A percentile compares a stretch with the other conserved stretches of the same genome.
phyloP scores from a whole-genome alignment of 2,797 vertebrate genomes.

The Acipenser oxyrinchus region DNA sequence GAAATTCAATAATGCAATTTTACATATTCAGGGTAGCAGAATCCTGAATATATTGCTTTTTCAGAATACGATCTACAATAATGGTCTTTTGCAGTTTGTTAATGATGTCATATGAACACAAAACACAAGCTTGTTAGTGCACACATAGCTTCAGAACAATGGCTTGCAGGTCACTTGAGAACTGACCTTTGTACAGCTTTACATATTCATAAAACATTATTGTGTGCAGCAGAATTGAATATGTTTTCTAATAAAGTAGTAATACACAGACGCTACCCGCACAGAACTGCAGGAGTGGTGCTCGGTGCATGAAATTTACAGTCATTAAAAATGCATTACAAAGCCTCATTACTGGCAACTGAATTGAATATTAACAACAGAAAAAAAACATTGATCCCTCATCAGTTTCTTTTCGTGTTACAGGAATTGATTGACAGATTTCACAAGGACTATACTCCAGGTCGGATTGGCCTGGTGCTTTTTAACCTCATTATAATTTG shows the following conservation, averaged over 20 bases:
- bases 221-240: background rate
- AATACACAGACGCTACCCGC: too few species aligned
- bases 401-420: too few species aligned
- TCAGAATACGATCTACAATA: background rate
- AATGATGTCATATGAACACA: slow-evolving; percentile 1
- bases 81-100: slow-evolving; percentile 5
- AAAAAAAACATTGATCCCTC: too few species aligned
- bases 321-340: too few species aligned
- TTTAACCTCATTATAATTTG: too few species aligned
- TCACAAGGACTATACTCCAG: too few species aligned
- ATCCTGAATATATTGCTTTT: background rate
- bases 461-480: too few species aligned
- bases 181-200: slow-evolving; percentile 3
- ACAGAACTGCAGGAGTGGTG: too few species aligned
- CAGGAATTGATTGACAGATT: too few species aligned
- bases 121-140: slow-evolving; percentile 5
- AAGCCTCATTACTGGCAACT: too few species aligned
- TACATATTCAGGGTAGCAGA: background rate
- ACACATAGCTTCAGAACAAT: background rate
- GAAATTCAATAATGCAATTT: background rate
- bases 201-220: slow-evolving; percentile 1
- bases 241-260: background rate
- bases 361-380: too few species aligned
- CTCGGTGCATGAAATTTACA: too few species aligned
- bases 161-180: background rate